phyloP scores from a whole-genome alignment of 2,797 vertebrate species.

The Syndactyla subalaris region DNA sequence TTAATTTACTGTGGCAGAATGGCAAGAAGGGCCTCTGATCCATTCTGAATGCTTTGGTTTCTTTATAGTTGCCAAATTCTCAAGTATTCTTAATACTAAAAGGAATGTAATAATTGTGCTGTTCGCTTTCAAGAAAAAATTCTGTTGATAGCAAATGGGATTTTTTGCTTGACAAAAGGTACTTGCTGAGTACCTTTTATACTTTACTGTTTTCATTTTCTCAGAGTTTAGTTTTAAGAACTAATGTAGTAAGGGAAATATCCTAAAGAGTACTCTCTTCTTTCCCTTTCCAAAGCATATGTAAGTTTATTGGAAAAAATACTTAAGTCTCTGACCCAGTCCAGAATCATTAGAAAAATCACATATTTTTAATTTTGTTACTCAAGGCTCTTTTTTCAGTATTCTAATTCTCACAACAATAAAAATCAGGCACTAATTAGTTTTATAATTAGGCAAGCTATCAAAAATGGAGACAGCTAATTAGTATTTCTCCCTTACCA shows the following conservation, averaged over 20 bases:
- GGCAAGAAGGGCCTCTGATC: neutral
- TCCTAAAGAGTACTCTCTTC: neutral
- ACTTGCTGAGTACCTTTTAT: neutral
- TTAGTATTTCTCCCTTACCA: conserved; percentile 30
- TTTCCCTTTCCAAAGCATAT: neutral
- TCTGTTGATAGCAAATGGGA: neutral
- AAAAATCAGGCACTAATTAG: conserved; percentile 49
- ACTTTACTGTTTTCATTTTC: neutral
- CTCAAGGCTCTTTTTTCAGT: conserved; percentile 8
- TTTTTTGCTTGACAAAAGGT: neutral
- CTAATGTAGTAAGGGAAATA: neutral
- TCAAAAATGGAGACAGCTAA: conserved; percentile 24
- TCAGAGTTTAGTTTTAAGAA: neutral
- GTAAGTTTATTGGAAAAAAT: neutral
- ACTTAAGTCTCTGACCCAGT: neutral
- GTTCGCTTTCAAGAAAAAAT: neutral
- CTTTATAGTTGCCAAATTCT: neutral
- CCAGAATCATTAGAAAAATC: conserved; percentile 10
- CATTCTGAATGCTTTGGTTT: neutral
- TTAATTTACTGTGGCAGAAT: neutral
- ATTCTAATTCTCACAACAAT: conserved; percentile 45
- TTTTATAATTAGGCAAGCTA: conserved; percentile 47
- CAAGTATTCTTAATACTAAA: neutral
- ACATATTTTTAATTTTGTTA: conserved; percentile 5
- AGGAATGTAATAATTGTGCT: neutral